Evolutionary conservation across 2,888 invertebrate genomes (phyloP), one percentile per base, ranked within the genome.

Genomic region (Masnerella sp.): DNA sequence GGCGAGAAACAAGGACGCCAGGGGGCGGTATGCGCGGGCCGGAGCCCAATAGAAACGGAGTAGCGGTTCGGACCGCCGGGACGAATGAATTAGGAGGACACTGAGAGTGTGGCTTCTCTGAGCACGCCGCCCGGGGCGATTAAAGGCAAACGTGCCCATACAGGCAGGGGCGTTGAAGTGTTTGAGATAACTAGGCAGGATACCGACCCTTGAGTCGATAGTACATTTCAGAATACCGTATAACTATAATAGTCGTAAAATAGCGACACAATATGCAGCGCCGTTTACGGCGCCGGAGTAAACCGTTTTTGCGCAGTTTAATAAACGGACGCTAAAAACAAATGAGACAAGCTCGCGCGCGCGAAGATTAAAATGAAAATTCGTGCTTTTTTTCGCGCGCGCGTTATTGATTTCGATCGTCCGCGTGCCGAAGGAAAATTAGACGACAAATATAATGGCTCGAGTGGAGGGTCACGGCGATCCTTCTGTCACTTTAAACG

Each of bases 1-100:
- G n/a, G n/a, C n/a, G n/a, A n/a, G n/a, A n/a, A n/a, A n/a, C n/a
- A n/a, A n/a, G n/a, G n/a, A n/a, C n/a, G n/a, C n/a, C n/a, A n/a
- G n/a, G n/a, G n/a, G n/a, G n/a, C n/a, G n/a, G n/a, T n/a, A 70
- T 73, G 40, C 64, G 67, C 59, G 43, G 70, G 30, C 73, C 58
- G 70, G 70, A 74, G 71, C 74, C 71, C 74, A 74, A 76, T 74
- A 74, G 71, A 74, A 76, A 74, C 61, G 71, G 74, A 76, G 74
- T 76, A 71, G 64, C 71, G 61, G 54, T 71, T 74, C 67, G 73
- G 70, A 58, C 73, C 69, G 73, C 70, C 73, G 73, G 40, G 51
- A 56, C 74, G 73, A 74, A 76, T 76, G 74, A 76, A 74, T 76
- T 74, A 76, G 73, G 62, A 74, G 47, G 68, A 70, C 67, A 71